phyloP scores from a whole-genome alignment of 2,113 vertebrate species.

The Plotosus lineatus region DNA sequence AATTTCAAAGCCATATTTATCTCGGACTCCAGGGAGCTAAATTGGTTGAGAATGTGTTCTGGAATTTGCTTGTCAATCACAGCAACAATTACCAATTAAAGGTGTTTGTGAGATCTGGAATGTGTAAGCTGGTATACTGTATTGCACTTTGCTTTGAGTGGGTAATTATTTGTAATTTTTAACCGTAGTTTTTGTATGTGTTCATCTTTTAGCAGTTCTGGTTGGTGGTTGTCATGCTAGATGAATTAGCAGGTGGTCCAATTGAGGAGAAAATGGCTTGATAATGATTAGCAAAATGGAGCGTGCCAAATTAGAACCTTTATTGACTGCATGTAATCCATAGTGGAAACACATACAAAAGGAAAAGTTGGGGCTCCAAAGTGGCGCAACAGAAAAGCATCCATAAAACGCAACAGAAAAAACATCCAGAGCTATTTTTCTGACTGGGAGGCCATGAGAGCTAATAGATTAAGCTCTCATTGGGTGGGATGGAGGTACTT shows the following conservation, averaged over 20 bases:
- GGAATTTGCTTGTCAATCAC: neutral
- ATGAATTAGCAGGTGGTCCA: neutral
- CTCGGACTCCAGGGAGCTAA: neutral
- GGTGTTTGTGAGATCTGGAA: neutral
- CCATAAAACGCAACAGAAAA: too few species aligned
- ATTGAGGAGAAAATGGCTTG: neutral
- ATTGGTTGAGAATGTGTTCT: neutral
- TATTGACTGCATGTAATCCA: too few species aligned
- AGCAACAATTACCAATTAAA: neutral
- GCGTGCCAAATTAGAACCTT: neutral
- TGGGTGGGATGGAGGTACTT: too few species aligned
- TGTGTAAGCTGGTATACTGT: too few species aligned
- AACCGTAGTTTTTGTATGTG: too few species aligned
- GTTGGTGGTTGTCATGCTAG: neutral
- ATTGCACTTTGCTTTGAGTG: neutral
- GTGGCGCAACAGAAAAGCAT: too few species aligned
- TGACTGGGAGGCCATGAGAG: too few species aligned
- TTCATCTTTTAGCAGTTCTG: neutral
- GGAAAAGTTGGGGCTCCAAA: conserved; percentile 2
- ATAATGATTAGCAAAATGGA: too few species aligned
- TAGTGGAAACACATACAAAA: neutral
- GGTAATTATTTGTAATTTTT: too few species aligned
- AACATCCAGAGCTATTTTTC: too few species aligned
- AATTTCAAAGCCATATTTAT: neutral
- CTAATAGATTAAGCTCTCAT: too few species aligned